Conservation (phyloP, 2,797 vertebrate genomes). For the Balearica regulorum region DNA sequence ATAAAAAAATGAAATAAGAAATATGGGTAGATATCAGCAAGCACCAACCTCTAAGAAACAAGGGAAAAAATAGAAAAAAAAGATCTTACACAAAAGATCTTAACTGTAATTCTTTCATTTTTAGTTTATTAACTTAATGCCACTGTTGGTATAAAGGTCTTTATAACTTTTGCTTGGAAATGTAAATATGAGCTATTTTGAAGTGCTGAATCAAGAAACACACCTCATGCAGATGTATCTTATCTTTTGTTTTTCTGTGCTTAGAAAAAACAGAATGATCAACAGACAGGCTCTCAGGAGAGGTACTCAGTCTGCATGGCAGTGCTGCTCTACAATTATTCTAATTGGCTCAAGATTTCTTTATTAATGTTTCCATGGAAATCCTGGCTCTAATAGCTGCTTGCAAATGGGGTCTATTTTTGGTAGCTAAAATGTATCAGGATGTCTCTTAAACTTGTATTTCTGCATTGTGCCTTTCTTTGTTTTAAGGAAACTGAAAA, state of each 20-base stretch:
- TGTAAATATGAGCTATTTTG: not conserved
- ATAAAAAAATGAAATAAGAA: not conserved
- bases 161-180: not conserved
- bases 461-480: not conserved
- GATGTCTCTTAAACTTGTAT: not conserved
- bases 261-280: not conserved
- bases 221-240: not conserved
- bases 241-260: not conserved
- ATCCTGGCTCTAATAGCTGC: not conserved
- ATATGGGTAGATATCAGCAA: not conserved
- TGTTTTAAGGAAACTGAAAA: not conserved
- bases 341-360: not conserved
- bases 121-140: not conserved
- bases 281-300: not conserved
- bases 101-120: not conserved
- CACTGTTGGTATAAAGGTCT: not conserved
- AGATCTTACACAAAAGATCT: not conserved
- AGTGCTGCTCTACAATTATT: not conserved
- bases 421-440: not conserved
- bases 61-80: not conserved
- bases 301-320: not conserved
- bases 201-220: not conserved
- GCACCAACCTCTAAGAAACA: not conserved
- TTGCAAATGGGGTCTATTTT: not conserved
- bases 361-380: conserved; percentile 20